Evolutionary conservation across 64 coral and sea anemone species (phyloP), one percentile per base, ranked within the genome.

Genomic region (Montipora foliosa): DNA sequence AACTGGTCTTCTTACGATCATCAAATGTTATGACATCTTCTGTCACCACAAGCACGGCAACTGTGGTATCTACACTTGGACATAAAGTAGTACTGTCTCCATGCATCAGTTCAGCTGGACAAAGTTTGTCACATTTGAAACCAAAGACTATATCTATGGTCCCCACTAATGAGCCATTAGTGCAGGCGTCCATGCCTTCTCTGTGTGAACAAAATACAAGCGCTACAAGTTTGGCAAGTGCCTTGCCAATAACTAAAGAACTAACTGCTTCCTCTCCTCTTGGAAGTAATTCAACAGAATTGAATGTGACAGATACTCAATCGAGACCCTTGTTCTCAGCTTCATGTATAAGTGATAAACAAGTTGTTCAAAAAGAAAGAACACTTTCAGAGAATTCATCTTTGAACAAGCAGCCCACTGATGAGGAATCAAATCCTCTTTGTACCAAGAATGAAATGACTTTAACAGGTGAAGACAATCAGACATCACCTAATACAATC

Each of bases 1-100:
- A 86, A 19, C 2, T 86, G 16, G 82, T 86, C 7, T n/a, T 86
- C 2, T 49, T 86, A 44, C 72, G 44, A 69, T 45, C 62, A 48
- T 24, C 82, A 71, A 86, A 62, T 71, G 25, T 57, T 46, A 13
- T 83, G 37, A n/a, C 81, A 61, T 83, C 81, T 16, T 67, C 81
- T 67, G 19, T 53, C 10, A 66, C 59, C 13, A n/a, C 81, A 83
- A 83, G 37, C 46, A 19, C 58, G 67, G 66, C 16, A 50, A 22
- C 64, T 3, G 61, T 49, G 62, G 67, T 86, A 51, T 72, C 82
- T 24, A 9, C 82, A 20, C 62, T 71, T 12, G 66, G 64, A 5
- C 62, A 71, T 20, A 70, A 71, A 14, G 45, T 86, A 19, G 45
- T 71, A 45, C 17, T 86, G 16, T 46, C 82, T 49, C 45, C 64